Evolutionary conservation across 2,113 vertebrate species (phyloP).

Genomic region (Brachypteracias leptosomus): DNA sequence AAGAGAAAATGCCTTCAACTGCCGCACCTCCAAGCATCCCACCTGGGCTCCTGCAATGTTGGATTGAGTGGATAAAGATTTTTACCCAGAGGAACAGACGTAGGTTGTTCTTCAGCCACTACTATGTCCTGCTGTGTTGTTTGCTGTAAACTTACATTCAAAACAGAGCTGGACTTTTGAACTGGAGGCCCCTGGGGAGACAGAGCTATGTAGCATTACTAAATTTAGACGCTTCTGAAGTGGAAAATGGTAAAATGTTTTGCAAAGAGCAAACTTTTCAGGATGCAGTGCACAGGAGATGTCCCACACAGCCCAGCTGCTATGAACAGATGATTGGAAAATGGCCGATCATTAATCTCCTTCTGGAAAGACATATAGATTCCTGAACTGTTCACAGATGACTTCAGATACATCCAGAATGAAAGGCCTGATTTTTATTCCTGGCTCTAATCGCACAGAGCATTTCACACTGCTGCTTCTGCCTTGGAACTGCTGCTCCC

Average conservation of each 20-base stretch:
- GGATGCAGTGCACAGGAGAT: background rate
- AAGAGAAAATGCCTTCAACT: background rate
- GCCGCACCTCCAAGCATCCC: accelerated
- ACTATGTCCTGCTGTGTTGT: background rate
- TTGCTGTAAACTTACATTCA: constrained; percentile 24
- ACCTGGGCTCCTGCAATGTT: background rate
- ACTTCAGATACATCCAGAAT: background rate
- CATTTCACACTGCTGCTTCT: background rate
- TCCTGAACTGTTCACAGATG: background rate
- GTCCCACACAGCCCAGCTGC: background rate
- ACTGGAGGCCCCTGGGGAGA: constrained; percentile 2
- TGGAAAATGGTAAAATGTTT: constrained; percentile 50
- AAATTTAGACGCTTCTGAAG: constrained; percentile 49
- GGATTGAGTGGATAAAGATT: background rate
- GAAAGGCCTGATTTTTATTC: background rate
- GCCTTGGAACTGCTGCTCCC: background rate
- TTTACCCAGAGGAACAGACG: background rate
- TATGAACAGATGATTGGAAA: background rate
- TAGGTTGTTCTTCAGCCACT: background rate
- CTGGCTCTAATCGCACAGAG: background rate
- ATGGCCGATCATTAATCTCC: background rate
- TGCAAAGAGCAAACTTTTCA: constrained; percentile 30
- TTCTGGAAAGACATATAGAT: background rate
- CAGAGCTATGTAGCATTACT: constrained; percentile 44
- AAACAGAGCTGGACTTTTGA: constrained; percentile 62